These are phyloP conservation scores for Campylomormyrus numenius DNA, from an alignment of 2,113 vertebrate genomes.

Conservation along the genomic window DNA sequence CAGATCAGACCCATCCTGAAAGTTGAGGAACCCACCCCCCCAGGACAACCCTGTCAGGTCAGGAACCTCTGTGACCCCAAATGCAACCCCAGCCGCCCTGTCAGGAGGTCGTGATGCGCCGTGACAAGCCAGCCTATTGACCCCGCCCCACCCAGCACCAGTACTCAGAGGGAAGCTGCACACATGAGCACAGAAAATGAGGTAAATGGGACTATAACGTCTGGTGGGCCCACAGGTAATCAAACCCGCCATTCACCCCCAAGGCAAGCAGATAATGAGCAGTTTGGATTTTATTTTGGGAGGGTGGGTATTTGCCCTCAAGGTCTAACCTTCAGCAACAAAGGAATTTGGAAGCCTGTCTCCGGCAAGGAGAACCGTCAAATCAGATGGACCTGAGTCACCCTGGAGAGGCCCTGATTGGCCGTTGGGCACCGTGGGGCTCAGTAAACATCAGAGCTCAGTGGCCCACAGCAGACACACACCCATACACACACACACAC, in stretches of 20 bases:
- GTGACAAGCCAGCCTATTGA: not conserved
- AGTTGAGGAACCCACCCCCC: not conserved
- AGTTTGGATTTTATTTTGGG: not conserved
- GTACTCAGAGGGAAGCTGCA: not conserved
- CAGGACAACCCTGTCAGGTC: not conserved
- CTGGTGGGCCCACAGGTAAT: not conserved
- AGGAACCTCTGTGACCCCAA: not conserved
- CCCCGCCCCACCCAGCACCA: not conserved
- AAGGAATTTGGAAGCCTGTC: not conserved
- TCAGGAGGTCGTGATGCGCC: not conserved
- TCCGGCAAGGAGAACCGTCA: not conserved
- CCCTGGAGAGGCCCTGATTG: conserved; percentile 3
- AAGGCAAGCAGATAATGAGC: not conserved
- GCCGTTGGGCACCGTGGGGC: conserved; percentile 12
- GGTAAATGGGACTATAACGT: not conserved
- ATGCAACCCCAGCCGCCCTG: not conserved
- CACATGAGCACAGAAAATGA: not conserved
- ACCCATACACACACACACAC: not conserved
- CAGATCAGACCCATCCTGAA: not conserved
- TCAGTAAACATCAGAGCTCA: not conserved
- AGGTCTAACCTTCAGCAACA: not conserved
- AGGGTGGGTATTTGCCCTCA: not conserved
- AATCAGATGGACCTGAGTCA: not conserved
- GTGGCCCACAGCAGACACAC: not conserved
- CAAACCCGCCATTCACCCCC: not conserved